phyloP scores from a whole-genome alignment of 2,888 invertebrate genomes.

The Xanthia icteritia region DNA sequence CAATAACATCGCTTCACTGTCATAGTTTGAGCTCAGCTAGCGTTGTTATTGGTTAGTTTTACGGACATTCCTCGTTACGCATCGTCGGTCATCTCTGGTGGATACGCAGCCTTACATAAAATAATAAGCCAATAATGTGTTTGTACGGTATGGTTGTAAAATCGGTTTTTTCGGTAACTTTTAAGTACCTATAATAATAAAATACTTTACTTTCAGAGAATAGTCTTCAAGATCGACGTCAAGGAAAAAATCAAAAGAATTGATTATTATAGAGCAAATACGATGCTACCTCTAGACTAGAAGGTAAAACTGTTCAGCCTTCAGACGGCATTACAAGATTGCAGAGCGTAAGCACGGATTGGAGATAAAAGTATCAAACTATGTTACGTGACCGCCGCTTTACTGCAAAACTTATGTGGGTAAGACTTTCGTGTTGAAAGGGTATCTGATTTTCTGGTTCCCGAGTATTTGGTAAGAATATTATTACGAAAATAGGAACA shows the following conservation, averaged over 20 bases:
- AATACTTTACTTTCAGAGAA: too few relatives aligned
- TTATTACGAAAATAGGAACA: neutral
- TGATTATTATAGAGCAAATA: neutral
- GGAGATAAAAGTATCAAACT: conserved; percentile 60
- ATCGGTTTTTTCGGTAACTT: too few relatives aligned
- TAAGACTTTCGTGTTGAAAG: conserved; percentile 21
- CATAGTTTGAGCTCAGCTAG: too few relatives aligned
- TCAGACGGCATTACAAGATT: conserved; percentile 35
- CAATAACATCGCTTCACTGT: too few relatives aligned
- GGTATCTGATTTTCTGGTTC: conserved; percentile 23
- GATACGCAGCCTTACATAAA: too few relatives aligned
- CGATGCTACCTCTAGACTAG: conserved; percentile 4
- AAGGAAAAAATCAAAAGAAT: neutral
- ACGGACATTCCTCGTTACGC: too few relatives aligned
- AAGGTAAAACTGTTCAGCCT: conserved; percentile 20
- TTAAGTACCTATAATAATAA: too few relatives aligned
- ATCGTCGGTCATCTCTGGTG: too few relatives aligned
- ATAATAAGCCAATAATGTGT: too few relatives aligned
- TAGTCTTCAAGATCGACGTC: neutral
- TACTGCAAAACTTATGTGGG: conserved; percentile 55
- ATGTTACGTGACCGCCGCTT: conserved; percentile 49
- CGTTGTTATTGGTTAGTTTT: too few relatives aligned
- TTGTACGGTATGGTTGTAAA: too few relatives aligned
- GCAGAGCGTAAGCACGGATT: conserved; percentile 44
- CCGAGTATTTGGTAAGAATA: conserved; percentile 2